Base-by-base conservation (phyloP, 2,797 vertebrate genomes). In the Sebastes iracundus region DNA sequence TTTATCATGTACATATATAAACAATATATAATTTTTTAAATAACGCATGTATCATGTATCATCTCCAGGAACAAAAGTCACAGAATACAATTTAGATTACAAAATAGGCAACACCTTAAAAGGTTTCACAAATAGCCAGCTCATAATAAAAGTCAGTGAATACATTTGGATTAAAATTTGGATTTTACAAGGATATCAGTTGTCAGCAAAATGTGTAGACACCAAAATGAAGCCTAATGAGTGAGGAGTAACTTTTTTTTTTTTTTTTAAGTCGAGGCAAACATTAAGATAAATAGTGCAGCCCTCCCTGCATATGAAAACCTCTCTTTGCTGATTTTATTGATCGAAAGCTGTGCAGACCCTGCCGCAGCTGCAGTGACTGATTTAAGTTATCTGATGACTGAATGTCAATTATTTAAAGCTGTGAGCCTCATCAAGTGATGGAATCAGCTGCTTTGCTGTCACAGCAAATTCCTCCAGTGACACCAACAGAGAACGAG, bases 401-500 rank as follows among this genome's bases (percentile, higher is more conserved):
- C 64, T 80, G 69, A 76, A 84, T 82, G 75, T 83, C 68, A 85
- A 79, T 86, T 87, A 88, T 84, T 86, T 77, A 66, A 79, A 82
- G 77, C 35, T 4, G 6, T 66, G 56, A 82, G 67, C 76, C 61
- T 82, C 80, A 85, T 83, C 79, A 87, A 80, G 77, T 68, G 68
- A 82, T 69, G 58, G 61, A 89, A 86, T 88, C 64, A 72, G 73
- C 68, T 61, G 65, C 75, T 85, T 80, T 83, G 73, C 85, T 79
- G 74, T 83, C 81, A 79, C 72, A 65, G 77, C 75, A 77, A 74
- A 86, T 84, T 87, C 58, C 25, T 10, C 46, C 28, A 13, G 33
- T 30, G 80, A 77, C 32, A 82, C 74, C 60, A 82, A 81, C 61
- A 28, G 14, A 67, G 52, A 75, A 35, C 2, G 10, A 67, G 59